Base-by-base conservation (phyloP, 2,113 vertebrate species). In the Myrmecophaga tridactyla region DNA sequence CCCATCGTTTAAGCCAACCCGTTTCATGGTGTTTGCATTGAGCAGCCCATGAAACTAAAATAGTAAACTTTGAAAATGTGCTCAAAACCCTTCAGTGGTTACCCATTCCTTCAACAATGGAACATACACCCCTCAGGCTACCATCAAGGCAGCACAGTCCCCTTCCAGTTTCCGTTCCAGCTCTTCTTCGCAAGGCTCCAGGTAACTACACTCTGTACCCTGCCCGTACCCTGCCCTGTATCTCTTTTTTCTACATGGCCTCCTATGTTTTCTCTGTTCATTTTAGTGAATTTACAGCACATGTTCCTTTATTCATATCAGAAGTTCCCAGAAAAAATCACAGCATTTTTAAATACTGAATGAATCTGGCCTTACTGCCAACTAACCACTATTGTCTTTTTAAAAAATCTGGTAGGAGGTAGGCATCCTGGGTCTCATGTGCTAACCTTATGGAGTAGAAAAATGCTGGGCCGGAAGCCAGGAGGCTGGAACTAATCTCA, bases 61-160 rank as follows among this genome's bases (percentile, higher is more conserved):
- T 20, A 56, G 53, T 4, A 15, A 20, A 20, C 53, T 56, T 18
- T 43, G 34, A 89, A 87, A 86, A 82, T 4, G 21, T 41, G 13
- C 56, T 93, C 53, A 13, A 31, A 51, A 58, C 81, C 51, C 15
- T 31, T 86, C 25, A 9, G 9, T 31, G 41, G 51, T 15, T 77
- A 18, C 39, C 39, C 4, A 20, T 13, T 72, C n/a, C 48, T 75
- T 75, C 46, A 20, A 69, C 36, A 85, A 41, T 29, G 48, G 21
- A 29, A 39, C 15, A 56, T 4, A 3, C 2, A 72, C 23, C 51
- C 53, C 15, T 56, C 51, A 14, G 2, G 27, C n/a, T 1, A 63
- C 31, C 31, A n/a, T 36, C 0, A 0, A 15, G 4, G 29, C 27
- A 29, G 36, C 6, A 46, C 0, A 1, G 12, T 62, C 48, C 10